Evolutionary conservation across 2,113 vertebrate species (phyloP).

Genomic region (Tachuris rubrigastra): DNA sequence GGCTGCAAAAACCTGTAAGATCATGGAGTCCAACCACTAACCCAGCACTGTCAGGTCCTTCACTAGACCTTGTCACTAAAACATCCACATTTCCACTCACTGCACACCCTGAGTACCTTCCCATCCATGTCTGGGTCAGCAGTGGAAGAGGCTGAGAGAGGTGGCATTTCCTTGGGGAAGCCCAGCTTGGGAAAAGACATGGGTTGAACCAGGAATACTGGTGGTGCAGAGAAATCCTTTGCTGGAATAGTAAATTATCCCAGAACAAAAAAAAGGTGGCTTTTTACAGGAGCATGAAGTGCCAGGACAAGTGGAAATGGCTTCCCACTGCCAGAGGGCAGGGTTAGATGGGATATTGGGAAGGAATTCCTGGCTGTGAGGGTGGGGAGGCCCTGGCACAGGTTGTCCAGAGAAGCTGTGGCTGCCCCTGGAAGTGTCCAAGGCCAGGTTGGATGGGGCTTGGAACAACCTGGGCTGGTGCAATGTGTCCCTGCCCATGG

Average conservation of each 20-base stretch:
- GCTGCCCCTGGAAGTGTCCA: neutral
- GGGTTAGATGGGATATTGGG: neutral
- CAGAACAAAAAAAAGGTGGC: neutral
- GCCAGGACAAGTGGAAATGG: too few species aligned
- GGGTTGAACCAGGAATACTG: neutral
- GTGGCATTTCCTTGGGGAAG: neutral
- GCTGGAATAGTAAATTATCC: neutral
- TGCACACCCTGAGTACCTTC: rapidly evolving
- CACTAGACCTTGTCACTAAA: neutral
- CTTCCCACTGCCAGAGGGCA: neutral
- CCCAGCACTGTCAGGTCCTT: neutral
- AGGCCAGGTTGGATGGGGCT: neutral
- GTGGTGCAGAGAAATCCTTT: neutral
- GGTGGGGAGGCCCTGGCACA: neutral
- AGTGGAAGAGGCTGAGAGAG: neutral
- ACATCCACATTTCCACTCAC: rapidly evolving
- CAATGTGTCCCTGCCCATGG: neutral
- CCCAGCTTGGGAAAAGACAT: neutral
- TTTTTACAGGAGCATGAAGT: neutral
- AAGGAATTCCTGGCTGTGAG: neutral
- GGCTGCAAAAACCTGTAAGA: neutral
- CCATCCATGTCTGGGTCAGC: neutral
- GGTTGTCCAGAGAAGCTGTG: neutral
- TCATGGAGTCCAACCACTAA: neutral
- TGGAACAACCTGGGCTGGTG: neutral